Base-by-base conservation (phyloP, 2,113 vertebrate genomes). In the Lepisosteus oculatus region DNA sequence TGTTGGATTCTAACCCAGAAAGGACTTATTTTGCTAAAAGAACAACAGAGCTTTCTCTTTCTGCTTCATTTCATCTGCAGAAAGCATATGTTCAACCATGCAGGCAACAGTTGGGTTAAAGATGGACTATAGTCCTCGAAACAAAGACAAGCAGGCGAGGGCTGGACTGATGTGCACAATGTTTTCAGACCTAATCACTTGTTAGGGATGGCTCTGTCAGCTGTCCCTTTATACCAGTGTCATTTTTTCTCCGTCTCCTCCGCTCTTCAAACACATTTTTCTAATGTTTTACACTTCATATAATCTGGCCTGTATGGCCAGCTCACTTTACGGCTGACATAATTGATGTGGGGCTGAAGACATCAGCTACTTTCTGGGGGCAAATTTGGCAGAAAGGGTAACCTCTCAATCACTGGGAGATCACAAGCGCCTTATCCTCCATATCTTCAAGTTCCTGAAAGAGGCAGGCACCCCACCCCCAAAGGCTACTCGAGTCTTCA, bases 251-350 rank as follows among this genome's bases (percentile, higher is more conserved):
- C 92, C 90, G 92, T 91, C 86, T 85, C 73, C 88, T 90, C 83
- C 85, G 70, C 90, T 92, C 93, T 93, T 93, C 90, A 94, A 90
- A 94, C 92, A 90, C 90, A 90, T 93, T 93, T 91, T 84, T 88
- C 84, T 89, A 90, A 90, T 95, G 91, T 96, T 96, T 97, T 95
- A 95, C 95, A 97, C 94, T 96, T 97, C 94, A 94, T 96, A 93
- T 96, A 96, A 94, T 93, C 91, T 92, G 92, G 89, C 93, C 61
- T 94, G 91, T 86, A 75, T 75, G 84, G 84, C 86, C 90, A 89
- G 89, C 82, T 87, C 82, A 87, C 88, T 92, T 88, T 76, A 78
- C 86, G 83, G 86, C 90, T 92, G 92, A 91, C 88, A 84, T 92
- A 92, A 84, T 92, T 93, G 92, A 94, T 91, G 91, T 85, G 85